Evolutionary conservation across 2,113 vertebrate species (phyloP), one percentile per base, ranked within the genome.

Genomic region (Pedionomus torquatus): DNA sequence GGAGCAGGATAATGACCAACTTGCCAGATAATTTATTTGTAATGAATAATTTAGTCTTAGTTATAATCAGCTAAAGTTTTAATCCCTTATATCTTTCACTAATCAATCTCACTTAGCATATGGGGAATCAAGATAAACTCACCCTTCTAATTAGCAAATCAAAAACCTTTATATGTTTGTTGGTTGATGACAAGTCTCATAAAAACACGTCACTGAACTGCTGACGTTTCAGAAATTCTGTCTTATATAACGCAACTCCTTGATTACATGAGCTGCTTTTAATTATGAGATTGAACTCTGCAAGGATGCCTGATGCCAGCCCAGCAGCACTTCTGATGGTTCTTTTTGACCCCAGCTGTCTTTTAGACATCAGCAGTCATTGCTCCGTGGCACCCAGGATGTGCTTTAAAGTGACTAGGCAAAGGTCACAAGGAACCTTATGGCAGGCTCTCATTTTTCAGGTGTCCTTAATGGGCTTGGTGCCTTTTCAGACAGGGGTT

Each of bases 1-100:
- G 79, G 43, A 83, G 65, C 43, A 92, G 35, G 43, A 71, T 44
- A 88, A 93, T 75, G 60, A 33, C 46, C 39, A 83, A 44, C 48
- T 87, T 90, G 76, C 60, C 69, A 82, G 65, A 82, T 71, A 91
- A 93, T 54, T 92, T 82, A 77, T 94, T 96, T 88, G 49, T 71
- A 71, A 64, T 86, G n/a, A 96, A 94, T 96, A 90, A 93, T 93
- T 94, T 90, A 84, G 49, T 76, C 86, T 87, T 93, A 94, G 92
- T 95, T 94, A 90, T 76, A 87, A 87, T 90, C 92, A 97, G 60
- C 64, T 83, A 7, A 92, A 87, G 65, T 81, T 94, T 90, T 92
- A 92, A 92, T 90, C 58, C 44, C 26, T 74, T 84, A 23, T 60
- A 75, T 93, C 85, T 93, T 97, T 88, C 80, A 71, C 80, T 94